These are phyloP conservation scores for Tipula vernalis DNA, from an alignment of 2,888 invertebrate species.

Conservation along the genomic window DNA sequence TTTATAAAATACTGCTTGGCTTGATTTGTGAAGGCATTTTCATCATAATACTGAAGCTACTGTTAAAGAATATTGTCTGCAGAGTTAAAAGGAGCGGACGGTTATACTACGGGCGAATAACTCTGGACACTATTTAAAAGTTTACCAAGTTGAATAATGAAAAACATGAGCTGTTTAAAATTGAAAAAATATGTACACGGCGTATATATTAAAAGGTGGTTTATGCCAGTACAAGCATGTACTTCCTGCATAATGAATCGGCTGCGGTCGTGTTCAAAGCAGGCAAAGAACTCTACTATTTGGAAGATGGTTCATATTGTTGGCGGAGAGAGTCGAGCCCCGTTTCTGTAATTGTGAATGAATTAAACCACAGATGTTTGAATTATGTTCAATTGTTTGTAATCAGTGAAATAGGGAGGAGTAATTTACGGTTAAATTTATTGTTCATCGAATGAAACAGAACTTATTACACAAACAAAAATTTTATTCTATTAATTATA, in stretches of 20 bases:
- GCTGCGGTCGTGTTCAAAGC: slow-evolving; percentile 32
- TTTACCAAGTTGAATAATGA: slow-evolving; percentile 37
- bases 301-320: slow-evolving; percentile 39
- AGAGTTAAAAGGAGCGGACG: slow-evolving; percentile 35
- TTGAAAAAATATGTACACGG: slow-evolving; percentile 41
- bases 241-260: slow-evolving; percentile 42
- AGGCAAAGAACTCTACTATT: background rate
- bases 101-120: slow-evolving; percentile 26
- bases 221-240: slow-evolving; percentile 41
- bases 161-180: slow-evolving; percentile 36
- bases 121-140: slow-evolving; percentile 44
- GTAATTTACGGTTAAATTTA: too few relatives aligned
- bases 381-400: too few relatives aligned
- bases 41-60: background rate
- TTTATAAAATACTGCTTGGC: too few relatives aligned
- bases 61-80: too few relatives aligned
- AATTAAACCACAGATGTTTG: too few relatives aligned
- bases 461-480: too few relatives aligned
- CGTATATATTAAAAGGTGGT: slow-evolving; percentile 40
- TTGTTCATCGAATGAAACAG: too few relatives aligned
- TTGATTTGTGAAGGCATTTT: too few relatives aligned
- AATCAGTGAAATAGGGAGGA: too few relatives aligned
- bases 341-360: slow-evolving; percentile 32
- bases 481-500: too few relatives aligned
- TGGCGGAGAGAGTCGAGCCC: slow-evolving; percentile 31